These are phyloP conservation scores for Anser brachyrhynchus DNA, from an alignment of 2,113 vertebrate species.

Conservation along the genomic window DNA sequence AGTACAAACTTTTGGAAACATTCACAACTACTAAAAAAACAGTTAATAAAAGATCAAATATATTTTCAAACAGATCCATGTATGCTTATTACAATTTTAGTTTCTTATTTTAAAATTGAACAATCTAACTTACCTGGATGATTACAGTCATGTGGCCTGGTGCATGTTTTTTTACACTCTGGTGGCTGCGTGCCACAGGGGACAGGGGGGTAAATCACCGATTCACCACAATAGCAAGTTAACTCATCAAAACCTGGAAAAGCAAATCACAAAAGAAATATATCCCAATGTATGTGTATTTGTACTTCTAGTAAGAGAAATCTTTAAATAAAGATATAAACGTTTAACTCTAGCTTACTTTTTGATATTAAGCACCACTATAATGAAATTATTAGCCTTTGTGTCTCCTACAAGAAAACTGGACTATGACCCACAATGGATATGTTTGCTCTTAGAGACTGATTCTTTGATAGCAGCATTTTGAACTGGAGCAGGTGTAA, in stretches of 20 bases:
- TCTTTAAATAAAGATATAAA: neutral
- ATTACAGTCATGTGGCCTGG: slow-evolving; percentile 91
- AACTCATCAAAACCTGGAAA: slow-evolving; percentile 94
- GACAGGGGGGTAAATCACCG: slow-evolving; percentile 92
- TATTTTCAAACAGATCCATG: neutral
- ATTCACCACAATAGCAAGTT: slow-evolving; percentile 92
- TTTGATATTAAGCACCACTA: neutral
- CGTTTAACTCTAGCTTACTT: neutral
- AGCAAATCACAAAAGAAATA: neutral
- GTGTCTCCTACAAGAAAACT: neutral
- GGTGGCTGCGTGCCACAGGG: slow-evolving; percentile 95
- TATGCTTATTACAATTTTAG: neutral
- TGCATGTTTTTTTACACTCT: slow-evolving; percentile 92
- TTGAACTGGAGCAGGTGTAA: neutral
- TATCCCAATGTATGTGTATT: neutral
- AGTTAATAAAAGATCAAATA: neutral
- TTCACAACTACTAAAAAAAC: neutral
- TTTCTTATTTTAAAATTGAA: neutral
- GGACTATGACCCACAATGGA: neutral
- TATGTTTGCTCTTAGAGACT: neutral
- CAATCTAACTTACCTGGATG: slow-evolving; percentile 85
- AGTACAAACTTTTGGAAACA: neutral
- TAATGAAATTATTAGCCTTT: neutral
- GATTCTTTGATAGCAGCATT: neutral
- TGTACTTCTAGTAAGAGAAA: neutral